Base-by-base conservation (phyloP, 2,888 invertebrate genomes). In the Acrobasis consociella region DNA sequence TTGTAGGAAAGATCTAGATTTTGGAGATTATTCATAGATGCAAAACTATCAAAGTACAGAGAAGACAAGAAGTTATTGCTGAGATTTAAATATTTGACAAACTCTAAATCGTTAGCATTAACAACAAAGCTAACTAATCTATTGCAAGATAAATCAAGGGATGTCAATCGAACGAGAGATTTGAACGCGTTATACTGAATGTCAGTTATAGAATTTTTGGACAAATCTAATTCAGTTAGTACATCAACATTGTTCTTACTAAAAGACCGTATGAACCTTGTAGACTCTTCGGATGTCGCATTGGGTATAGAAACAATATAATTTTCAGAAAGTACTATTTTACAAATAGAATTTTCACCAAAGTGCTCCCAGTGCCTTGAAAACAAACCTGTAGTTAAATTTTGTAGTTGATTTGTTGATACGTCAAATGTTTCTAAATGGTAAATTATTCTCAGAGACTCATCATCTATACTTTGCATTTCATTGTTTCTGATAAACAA, bases 1-100 rank as follows among this genome's bases (percentile, higher is more conserved):
- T 92, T 92, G 62, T 80, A 62, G 1, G 91, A 91, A 49, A 92
- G 73, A 72, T 92, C 91, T n/a, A 92, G 75, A 64, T 86, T 87
- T 62, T 88, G 83, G 39, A 92, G 76, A 64, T 79, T 80, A 9
- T 65, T 76, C 89, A 92, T 89, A 0, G 71, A 72, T 0, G 73
- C 75, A 65, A 92, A 92, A 39, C 81, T 87, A 46, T 82, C 72
- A 38, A 77, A 84, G 68, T 85, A 73, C 22, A 91, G 73, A 9
- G 72, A 69, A 0, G 69, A 69, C 11, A 92, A 80, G 1, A 63
- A 76, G 68, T 92, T 92, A 9, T 67, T 68, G 59, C 90, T 91
- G 7, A 92, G 68, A 66, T 92, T 91, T 10, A 91, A 76, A 73
- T 78, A 82, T 69, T 76, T 80, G 0, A 91, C 71, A 15, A 77